Conservation (phyloP, 2,797 vertebrate species). For the Oreochromis grahami region DNA sequence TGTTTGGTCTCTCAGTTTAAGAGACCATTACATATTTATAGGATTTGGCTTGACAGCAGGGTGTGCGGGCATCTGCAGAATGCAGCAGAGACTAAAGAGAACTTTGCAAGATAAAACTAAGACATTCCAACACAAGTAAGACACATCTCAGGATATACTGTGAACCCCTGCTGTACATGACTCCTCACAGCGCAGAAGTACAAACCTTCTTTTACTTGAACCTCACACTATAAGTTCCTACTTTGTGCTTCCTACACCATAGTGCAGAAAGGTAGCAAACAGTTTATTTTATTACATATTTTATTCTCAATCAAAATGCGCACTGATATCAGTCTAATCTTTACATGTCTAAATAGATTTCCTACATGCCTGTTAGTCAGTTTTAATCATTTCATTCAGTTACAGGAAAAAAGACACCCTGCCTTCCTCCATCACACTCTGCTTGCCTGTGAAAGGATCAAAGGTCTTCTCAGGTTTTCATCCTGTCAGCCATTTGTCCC, state of each 20-base stretch:
- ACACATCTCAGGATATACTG: neutral
- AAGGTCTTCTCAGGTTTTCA: neutral
- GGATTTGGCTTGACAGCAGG: neutral
- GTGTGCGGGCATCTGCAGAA: neutral
- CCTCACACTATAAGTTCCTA: neutral
- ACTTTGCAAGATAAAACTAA: neutral
- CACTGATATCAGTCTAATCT: neutral
- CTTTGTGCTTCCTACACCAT: neutral
- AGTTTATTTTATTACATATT: neutral
- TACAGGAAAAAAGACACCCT: neutral
- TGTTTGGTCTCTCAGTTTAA: neutral
- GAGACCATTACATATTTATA: neutral
- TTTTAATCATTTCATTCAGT: neutral
- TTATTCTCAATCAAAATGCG: neutral
- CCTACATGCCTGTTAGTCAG: neutral
- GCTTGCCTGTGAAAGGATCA: neutral
- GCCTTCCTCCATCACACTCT: neutral
- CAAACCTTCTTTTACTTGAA: neutral
- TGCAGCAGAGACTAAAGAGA: neutral
- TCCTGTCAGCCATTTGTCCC: neutral
- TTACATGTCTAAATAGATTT: neutral
- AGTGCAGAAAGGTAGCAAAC: neutral
- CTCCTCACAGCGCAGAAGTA: neutral
- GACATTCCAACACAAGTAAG: neutral
- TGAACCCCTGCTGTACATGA: neutral